Evolutionary conservation across 2,113 vertebrate species (phyloP).

Genomic region (Chamaetylas fuelleborni): DNA sequence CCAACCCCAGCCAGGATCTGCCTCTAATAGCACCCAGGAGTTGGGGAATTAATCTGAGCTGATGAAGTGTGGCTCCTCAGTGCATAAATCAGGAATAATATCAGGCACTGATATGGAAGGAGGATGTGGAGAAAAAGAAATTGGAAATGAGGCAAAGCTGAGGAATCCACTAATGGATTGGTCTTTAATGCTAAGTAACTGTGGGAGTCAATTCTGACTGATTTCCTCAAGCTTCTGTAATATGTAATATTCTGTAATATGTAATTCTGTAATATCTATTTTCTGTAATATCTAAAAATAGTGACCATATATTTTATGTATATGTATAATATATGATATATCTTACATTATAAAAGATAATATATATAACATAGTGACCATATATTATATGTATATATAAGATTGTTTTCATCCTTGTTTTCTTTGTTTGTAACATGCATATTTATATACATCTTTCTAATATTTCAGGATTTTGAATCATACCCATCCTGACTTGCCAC

Average conservation of each 20-base stretch:
- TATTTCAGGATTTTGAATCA: background rate
- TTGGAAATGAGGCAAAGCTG: constrained; percentile 21
- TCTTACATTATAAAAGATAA: too few relatives aligned
- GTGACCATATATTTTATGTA: too few relatives aligned
- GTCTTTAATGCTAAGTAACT: background rate
- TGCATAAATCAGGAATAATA: constrained; percentile 40
- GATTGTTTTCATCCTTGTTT: background rate
- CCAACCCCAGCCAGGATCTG: background rate
- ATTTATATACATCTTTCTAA: background rate
- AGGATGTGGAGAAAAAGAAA: constrained; percentile 4
- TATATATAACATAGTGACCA: too few relatives aligned
- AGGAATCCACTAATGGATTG: background rate
- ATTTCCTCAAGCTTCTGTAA: background rate
- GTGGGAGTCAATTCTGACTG: background rate
- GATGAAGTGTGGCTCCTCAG: constrained; percentile 31
- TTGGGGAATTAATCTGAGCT: constrained; percentile 11
- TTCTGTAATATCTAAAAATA: background rate
- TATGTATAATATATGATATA: too few relatives aligned
- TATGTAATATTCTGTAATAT: too few relatives aligned
- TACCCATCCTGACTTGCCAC: background rate
- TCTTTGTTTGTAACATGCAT: background rate
- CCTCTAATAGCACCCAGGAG: background rate
- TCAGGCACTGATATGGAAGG: background rate
- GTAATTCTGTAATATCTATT: too few relatives aligned
- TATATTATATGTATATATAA: background rate